Conservation (phyloP, 2,888 invertebrate species). For the Volucella inflata region DNA sequence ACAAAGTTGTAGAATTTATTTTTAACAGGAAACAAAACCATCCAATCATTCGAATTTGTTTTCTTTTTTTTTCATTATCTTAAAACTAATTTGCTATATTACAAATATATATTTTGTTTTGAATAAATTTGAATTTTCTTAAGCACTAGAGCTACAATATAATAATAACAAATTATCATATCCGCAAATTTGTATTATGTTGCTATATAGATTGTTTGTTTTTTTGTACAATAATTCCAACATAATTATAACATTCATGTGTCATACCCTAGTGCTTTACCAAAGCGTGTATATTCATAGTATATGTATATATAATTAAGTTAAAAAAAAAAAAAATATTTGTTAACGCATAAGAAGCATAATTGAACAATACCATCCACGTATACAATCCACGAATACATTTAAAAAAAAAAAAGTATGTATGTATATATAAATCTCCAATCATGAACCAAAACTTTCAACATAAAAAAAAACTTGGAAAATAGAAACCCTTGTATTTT, state of each 20-base stretch:
- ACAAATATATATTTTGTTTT: constrained; percentile 53
- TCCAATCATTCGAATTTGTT: constrained; percentile 56
- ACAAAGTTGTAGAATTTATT: constrained; percentile 1
- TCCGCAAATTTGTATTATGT: constrained; percentile 46
- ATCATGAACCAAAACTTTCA: constrained; percentile 57
- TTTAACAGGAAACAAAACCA: constrained; percentile 56
- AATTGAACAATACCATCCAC: constrained; percentile 73
- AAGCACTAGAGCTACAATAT: constrained; percentile 72
- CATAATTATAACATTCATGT: constrained; percentile 70
- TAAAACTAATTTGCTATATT: constrained; percentile 66
- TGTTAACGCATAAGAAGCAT: constrained; percentile 72
- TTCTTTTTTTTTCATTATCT: constrained; percentile 30
- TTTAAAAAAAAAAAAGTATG: constrained; percentile 54
- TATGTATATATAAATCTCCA: constrained; percentile 68
- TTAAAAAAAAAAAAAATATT: constrained; percentile 48
- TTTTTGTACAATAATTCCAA: constrained; percentile 73
- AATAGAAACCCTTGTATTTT: constrained; percentile 61
- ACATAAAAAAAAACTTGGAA: constrained; percentile 59
- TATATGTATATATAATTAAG: constrained; percentile 43
- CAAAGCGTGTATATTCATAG: constrained; percentile 71
- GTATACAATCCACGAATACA: constrained; percentile 68
- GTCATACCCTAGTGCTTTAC: constrained; percentile 75
- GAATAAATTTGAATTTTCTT: constrained; percentile 59
- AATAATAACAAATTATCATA: constrained; percentile 31
- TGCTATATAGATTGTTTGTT: constrained; percentile 36